Conservation (phyloP, 1,140 invertebrate species). For the Drosophila pallidifrons region DNA sequence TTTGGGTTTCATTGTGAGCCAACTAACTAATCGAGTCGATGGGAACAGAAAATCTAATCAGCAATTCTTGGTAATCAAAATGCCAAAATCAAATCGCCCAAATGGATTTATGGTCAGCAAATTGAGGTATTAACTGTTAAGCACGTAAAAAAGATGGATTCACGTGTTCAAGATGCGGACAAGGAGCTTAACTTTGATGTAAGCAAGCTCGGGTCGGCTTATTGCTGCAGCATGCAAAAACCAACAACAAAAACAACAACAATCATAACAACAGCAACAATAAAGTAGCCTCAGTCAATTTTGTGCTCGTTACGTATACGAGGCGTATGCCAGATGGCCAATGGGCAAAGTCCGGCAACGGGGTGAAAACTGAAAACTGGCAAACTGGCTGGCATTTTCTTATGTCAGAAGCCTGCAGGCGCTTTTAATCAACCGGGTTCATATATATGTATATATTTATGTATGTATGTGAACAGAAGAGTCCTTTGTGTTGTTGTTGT, state of each 20-base stretch:
- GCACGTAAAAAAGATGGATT: constrained; percentile 8
- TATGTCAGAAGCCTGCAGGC: constrained; percentile 43
- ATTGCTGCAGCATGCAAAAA: constrained; percentile 17
- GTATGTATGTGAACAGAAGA: not conserved
- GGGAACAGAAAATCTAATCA: constrained; percentile 66
- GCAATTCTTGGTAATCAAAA: constrained; percentile 53
- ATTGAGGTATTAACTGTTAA: constrained; percentile 25
- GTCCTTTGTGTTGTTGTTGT: constrained; percentile 27
- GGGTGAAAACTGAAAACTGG: constrained; percentile 7
- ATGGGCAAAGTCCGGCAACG: constrained; percentile 7
- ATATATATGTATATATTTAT: too few relatives aligned
- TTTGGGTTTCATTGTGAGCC: not conserved
- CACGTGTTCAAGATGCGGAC: constrained; percentile 17
- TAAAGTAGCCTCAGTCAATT: not conserved
- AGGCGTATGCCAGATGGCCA: constrained; percentile 21
- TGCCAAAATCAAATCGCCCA: constrained; percentile 54
- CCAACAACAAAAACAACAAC: constrained; percentile 9
- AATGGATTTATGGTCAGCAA: constrained; percentile 56
- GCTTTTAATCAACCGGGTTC: constrained; percentile 47
- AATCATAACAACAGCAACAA: constrained; percentile 14
- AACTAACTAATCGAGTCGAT: constrained; percentile 44
- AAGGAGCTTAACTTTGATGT: constrained; percentile 23
- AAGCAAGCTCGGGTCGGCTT: constrained; percentile 11
- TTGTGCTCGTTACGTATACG: constrained; percentile 49
- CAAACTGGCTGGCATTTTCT: constrained; percentile 20